Evolutionary conservation across 1,140 invertebrate species (phyloP).

Genomic region (Drosophila novamexicana): DNA sequence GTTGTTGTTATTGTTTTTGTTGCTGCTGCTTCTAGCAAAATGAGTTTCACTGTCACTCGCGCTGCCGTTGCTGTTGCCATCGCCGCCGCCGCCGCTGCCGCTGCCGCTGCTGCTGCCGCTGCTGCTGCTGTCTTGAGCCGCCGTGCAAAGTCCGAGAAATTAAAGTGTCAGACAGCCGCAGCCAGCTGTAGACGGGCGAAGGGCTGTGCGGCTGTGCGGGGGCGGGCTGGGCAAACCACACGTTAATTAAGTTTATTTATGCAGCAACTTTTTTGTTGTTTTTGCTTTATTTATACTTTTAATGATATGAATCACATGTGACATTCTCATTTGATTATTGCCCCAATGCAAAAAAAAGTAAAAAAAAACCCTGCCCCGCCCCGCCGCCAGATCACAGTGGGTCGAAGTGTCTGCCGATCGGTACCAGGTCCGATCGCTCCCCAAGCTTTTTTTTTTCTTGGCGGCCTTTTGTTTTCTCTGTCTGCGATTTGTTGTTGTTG

Average conservation of each 20-base stretch:
- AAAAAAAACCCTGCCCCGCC: not conserved
- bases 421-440: not conserved
- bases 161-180: slow-evolving; percentile 69
- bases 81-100: slow-evolving; percentile 3
- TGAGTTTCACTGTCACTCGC: slow-evolving; percentile 57
- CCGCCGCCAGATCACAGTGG: slow-evolving; percentile 35
- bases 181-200: slow-evolving; percentile 20
- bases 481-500: slow-evolving; percentile 24
- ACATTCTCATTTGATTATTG: slow-evolving; percentile 64
- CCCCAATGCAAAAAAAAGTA: slow-evolving; percentile 12
- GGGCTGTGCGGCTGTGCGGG: slow-evolving; percentile 13
- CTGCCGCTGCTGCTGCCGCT: slow-evolving; percentile 22
- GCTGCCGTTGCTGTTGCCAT: slow-evolving; percentile 10
- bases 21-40: slow-evolving; percentile 19
- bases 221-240: slow-evolving; percentile 46
- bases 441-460: slow-evolving; percentile 7
- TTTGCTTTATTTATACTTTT: slow-evolving; percentile 73
- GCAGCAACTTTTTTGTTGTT: slow-evolving; percentile 60
- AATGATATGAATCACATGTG: slow-evolving; percentile 79
- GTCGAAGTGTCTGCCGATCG: slow-evolving; percentile 41
- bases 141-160: slow-evolving; percentile 79
- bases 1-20: slow-evolving; percentile 14
- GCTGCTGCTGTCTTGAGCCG: slow-evolving; percentile 72
- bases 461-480: slow-evolving; percentile 16
- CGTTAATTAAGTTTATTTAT: slow-evolving; percentile 82